A percentile compares a stretch with the other conserved stretches of the same genome.
phyloP scores from a whole-genome alignment of 1,140 invertebrate species.

The Pseudomyrmex dendroicus region DNA sequence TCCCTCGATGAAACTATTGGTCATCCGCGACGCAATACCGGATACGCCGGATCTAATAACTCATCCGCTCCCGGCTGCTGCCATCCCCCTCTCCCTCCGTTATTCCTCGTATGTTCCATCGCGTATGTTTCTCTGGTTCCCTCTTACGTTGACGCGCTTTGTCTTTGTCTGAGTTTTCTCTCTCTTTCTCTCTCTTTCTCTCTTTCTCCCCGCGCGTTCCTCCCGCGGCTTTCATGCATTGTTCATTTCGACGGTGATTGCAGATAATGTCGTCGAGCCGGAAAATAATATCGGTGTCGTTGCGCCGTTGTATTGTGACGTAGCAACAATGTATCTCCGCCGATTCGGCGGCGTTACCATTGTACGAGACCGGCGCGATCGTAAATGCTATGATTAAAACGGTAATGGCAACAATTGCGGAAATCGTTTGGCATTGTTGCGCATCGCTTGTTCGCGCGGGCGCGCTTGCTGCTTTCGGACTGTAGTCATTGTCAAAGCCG shows the following conservation, averaged over 20 bases:
- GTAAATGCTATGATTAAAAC: slow-evolving; percentile 71
- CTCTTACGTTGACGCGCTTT: slow-evolving; percentile 12
- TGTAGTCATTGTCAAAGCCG: slow-evolving; percentile 51
- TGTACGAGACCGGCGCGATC: slow-evolving; percentile 48
- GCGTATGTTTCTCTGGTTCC: neutral
- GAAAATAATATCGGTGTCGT: slow-evolving; percentile 68
- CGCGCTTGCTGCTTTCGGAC: neutral
- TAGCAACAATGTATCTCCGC: slow-evolving; percentile 61
- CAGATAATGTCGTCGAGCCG: slow-evolving; percentile 63
- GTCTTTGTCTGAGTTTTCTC: slow-evolving; percentile 11
- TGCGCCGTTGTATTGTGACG: slow-evolving; percentile 59
- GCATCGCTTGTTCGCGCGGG: slow-evolving; percentile 46
- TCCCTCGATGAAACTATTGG: slow-evolving; percentile 86
- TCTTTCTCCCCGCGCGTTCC: slow-evolving; percentile 11
- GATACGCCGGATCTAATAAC: slow-evolving; percentile 85
- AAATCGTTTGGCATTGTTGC: slow-evolving; percentile 69
- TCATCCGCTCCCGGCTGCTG: slow-evolving; percentile 79
- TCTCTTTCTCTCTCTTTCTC: neutral
- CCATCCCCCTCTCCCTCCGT: slow-evolving; percentile 50
- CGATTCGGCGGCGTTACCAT: slow-evolving; percentile 58
- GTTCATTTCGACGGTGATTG: slow-evolving; percentile 66
- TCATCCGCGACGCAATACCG: slow-evolving; percentile 85
- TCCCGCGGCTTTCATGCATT: slow-evolving; percentile 61
- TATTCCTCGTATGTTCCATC: neutral
- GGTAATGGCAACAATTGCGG: slow-evolving; percentile 70